Evolutionary conservation across 2,888 invertebrate genomes (phyloP), one percentile per base, ranked within the genome.

Genomic region (Blera fallax): DNA sequence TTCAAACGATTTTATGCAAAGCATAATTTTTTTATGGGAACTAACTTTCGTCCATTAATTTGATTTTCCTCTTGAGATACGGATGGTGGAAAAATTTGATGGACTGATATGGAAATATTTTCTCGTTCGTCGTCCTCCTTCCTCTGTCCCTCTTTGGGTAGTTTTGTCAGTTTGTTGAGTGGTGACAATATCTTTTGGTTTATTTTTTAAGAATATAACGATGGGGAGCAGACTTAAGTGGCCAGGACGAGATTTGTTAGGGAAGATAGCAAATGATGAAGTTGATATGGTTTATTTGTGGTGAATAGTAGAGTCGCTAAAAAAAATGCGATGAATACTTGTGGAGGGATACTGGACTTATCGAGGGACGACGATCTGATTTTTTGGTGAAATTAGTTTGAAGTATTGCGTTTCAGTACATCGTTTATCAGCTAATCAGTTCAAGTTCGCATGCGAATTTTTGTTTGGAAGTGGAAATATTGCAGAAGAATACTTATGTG

Each of bases 31-130:
- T 85, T 85, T 85, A 85, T 85, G 81, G 81, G 70, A 85, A 85
- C 85, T 85, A 85, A 85, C 85, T 85, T 85, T 85, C 85, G 81
- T 85, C 85, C 85, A 85, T 85, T 85, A 85, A 85, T 85, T 85
- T 85, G 85, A 85, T 85, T 85, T 85, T 85, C 81, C 85, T 76
- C 85, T 85, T 77, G 85, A 85, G 85, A 85, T 85, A 77, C 65
- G 85, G 81, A 85, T 81, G 85, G 65, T 85, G 85, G 85, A 85
- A 85, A 81, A 85, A 85, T 85, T 85, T 85, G 85, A 85, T 85
- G 85, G 77, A 85, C 85, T 81, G 81, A 81, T 85, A 85, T 85
- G 85, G 81, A 85, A 85, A 85, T 85, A 60, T 67, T 72, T 81
- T 72, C 65, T 73, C 64, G 24, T 52, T 72, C 56, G 21, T 56